Evolutionary conservation across 2,797 vertebrate species (phyloP).

Genomic region (Valencia hispanica): DNA sequence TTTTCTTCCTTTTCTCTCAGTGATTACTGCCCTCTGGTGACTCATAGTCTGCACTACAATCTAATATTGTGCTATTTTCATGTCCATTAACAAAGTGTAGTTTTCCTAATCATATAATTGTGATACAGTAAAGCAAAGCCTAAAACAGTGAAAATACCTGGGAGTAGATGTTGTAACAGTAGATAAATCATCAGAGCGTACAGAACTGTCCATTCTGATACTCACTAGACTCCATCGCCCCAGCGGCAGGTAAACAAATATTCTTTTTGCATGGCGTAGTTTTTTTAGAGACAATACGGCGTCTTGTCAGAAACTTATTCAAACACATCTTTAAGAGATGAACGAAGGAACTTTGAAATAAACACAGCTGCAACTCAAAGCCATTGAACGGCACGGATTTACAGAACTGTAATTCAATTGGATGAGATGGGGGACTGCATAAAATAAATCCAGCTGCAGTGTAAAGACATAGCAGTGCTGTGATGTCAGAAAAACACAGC

Average conservation of each 20-base stretch:
- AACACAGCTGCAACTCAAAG: constrained; percentile 64
- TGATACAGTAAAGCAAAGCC: not conserved
- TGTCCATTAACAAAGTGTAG: not conserved
- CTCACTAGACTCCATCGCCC: not conserved
- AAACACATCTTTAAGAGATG: constrained; percentile 23
- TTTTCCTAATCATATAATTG: not conserved
- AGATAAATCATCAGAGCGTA: not conserved
- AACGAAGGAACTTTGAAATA: constrained; percentile 42
- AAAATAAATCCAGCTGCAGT: constrained; percentile 65
- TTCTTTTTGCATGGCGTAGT: not conserved
- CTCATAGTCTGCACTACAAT: not conserved
- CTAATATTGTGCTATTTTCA: not conserved
- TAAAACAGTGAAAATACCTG: not conserved
- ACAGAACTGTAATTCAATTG: constrained; percentile 44
- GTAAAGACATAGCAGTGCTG: constrained; percentile 32
- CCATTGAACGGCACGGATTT: constrained; percentile 37
- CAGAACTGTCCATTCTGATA: not conserved
- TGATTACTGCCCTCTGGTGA: constrained; percentile 13
- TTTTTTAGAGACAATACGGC: constrained; percentile 8
- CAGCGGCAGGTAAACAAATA: not conserved
- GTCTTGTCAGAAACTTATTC: constrained; percentile 36
- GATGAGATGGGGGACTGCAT: constrained; percentile 38
- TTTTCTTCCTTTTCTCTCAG: not conserved
- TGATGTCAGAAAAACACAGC: constrained; percentile 51
- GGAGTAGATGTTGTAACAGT: not conserved